Evolutionary conservation across 37 sponge, comb jelly and placozoan genomes (phyloP).

Genomic region (Bolinopsis microptera): DNA sequence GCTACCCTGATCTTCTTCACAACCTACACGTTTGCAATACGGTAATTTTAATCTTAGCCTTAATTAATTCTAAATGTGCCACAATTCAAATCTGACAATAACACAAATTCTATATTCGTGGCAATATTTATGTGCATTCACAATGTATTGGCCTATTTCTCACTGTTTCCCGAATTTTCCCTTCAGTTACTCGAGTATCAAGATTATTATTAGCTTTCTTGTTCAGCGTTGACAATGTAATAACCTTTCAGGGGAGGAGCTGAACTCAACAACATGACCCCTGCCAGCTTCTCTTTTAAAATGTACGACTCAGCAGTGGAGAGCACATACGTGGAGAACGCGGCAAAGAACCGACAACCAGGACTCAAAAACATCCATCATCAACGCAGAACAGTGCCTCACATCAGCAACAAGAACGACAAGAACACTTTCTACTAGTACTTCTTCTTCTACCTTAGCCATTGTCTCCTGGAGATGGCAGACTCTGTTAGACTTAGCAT

Average conservation of each 20-base stretch:
- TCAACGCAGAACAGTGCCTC: background rate
- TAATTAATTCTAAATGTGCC: no score
- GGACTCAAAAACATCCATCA: background rate
- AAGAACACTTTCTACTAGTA: background rate
- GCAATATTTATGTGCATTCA: no score
- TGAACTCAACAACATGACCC: background rate
- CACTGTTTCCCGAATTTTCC: no score
- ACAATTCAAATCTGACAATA: no score
- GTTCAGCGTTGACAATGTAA: no score
- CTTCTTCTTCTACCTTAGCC: background rate
- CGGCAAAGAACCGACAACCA: background rate
- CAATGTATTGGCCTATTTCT: no score
- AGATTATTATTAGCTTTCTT: no score
- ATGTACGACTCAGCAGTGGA: background rate
- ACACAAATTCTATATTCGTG: no score
- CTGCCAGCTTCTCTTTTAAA: background rate
- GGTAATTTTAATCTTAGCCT: no score
- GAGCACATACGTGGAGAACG: background rate
- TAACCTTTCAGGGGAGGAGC: background rate
- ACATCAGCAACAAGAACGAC: background rate
- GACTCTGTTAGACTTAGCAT: no score
- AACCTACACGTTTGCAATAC: background rate
- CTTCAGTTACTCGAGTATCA: no score
- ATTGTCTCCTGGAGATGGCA: background rate
- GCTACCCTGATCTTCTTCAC: background rate